These are phyloP conservation scores for Arctia plantaginis DNA, from an alignment of 2,888 invertebrate genomes.

Conservation along the genomic window DNA sequence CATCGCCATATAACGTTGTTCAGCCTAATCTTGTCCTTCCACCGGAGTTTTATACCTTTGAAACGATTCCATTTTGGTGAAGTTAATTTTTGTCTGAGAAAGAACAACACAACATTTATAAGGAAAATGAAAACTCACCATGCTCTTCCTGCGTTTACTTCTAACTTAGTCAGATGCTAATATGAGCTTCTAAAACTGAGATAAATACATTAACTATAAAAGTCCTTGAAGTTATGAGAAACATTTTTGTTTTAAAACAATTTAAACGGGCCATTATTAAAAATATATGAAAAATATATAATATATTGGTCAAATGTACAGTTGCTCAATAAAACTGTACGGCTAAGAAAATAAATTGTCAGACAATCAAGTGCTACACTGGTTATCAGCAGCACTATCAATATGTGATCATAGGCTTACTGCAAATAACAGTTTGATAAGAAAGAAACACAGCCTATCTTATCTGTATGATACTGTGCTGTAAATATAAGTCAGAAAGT, in stretches of 20 bases:
- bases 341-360: constrained; percentile 68
- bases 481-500: constrained; percentile 58
- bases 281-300: constrained; percentile 51
- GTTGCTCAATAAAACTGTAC: constrained; percentile 67
- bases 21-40: constrained; percentile 99
- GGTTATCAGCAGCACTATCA: constrained; percentile 79
- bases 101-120: constrained; percentile 51
- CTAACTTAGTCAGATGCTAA: constrained; percentile 73
- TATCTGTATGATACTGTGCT: constrained; percentile 73
- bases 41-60: constrained; percentile 97
- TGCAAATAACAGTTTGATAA: constrained; percentile 82
- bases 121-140: constrained; percentile 67
- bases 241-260: constrained; percentile 73
- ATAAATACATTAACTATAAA: constrained; percentile 70
- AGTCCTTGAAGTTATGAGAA: constrained; percentile 70
- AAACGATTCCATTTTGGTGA: constrained; percentile 99
- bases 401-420: constrained; percentile 81
- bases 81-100: constrained; percentile 97
- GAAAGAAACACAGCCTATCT: constrained; percentile 75
- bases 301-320: constrained; percentile 61
- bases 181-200: constrained; percentile 64
- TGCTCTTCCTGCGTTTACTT: constrained; percentile 57
- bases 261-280: constrained; percentile 73
- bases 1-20: constrained; percentile 99
- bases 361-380: constrained; percentile 68